A percentile compares a stretch with the other conserved stretches of the same genome.
Evolutionary conservation across 2,888 invertebrate species (phyloP).

Genomic region (Fragum sueziense): DNA sequence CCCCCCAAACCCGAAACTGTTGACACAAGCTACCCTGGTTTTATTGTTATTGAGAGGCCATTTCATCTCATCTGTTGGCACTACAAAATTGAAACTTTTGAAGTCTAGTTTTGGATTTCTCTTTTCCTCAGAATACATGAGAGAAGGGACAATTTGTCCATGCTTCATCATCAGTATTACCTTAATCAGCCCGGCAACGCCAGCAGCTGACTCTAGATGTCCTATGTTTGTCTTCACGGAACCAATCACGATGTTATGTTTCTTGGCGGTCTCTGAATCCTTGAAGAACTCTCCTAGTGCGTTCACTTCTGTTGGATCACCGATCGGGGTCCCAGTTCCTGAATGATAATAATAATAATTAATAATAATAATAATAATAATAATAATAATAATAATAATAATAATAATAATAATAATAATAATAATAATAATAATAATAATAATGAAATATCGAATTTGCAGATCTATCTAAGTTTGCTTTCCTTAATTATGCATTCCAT

Average conservation of each 20-base stretch:
- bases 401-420: too few relatives aligned
- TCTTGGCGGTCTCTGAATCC: background rate
- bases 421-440: too few relatives aligned
- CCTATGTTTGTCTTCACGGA: constrained; percentile 73
- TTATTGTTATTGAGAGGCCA: constrained; percentile 35
- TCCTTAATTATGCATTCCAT: too few relatives aligned
- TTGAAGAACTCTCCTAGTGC: constrained; percentile 55
- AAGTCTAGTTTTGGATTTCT: constrained; percentile 36
- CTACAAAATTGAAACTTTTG: constrained; percentile 48
- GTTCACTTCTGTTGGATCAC: constrained; percentile 67
- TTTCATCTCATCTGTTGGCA: constrained; percentile 44
- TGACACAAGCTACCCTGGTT: constrained; percentile 50
- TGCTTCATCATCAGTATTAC: constrained; percentile 69
- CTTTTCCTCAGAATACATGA: constrained; percentile 55
- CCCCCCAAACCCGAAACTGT: constrained; percentile 70
- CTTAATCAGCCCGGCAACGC: constrained; percentile 69
- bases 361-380: too few relatives aligned
- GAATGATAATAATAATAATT: background rate
- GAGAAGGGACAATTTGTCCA: constrained; percentile 62
- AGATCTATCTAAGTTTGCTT: too few relatives aligned
- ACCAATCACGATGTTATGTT: constrained; percentile 50
- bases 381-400: too few relatives aligned
- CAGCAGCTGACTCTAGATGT: constrained; percentile 67
- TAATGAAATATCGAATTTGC: too few relatives aligned
- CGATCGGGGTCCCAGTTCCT: constrained; percentile 70